These are phyloP conservation scores for Thalassoma bifasciatum DNA, from an alignment of 2,113 vertebrate species.

Conservation along the genomic window DNA sequence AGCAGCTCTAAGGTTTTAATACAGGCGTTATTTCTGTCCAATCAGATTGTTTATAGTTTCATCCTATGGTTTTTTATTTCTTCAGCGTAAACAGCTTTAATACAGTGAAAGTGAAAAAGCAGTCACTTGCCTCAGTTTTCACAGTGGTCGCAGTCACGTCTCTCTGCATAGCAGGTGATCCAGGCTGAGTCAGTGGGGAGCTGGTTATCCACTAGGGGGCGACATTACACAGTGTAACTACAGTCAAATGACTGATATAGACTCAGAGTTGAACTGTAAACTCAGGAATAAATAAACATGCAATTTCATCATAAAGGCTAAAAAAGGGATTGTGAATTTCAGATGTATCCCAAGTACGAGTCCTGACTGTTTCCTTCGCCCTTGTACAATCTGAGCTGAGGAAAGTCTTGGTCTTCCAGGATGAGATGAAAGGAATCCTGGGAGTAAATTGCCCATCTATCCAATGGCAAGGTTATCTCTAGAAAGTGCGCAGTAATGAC, in stretches of 20 bases:
- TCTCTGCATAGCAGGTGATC: neutral
- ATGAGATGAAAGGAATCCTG: slow-evolving; percentile 33
- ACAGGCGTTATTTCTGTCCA: too few relatives aligned
- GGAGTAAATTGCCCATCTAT: slow-evolving; percentile 1
- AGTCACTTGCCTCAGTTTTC: neutral
- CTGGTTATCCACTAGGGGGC: slow-evolving; percentile 67
- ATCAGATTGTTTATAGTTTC: too few relatives aligned
- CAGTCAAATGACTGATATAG: neutral
- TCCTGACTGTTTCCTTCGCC: neutral
- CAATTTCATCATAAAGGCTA: neutral
- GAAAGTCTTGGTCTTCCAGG: neutral
- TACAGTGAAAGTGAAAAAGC: too few relatives aligned
- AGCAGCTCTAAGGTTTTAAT: too few relatives aligned
- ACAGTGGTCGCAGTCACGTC: slow-evolving; percentile 3
- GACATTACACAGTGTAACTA: slow-evolving; percentile 57
- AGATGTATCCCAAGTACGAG: neutral
- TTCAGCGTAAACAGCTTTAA: neutral
- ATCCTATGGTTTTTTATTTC: too few relatives aligned
- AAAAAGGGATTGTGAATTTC: neutral
- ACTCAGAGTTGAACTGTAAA: neutral
- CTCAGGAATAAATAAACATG: neutral
- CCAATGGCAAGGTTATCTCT: neutral
- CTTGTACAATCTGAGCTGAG: neutral
- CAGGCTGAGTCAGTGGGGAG: neutral
- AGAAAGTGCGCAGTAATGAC: slow-evolving; percentile 23